Evolutionary conservation across 2,888 invertebrate genomes (phyloP), one percentile per base, ranked within the genome.

Genomic region (Melieria crassipennis): DNA sequence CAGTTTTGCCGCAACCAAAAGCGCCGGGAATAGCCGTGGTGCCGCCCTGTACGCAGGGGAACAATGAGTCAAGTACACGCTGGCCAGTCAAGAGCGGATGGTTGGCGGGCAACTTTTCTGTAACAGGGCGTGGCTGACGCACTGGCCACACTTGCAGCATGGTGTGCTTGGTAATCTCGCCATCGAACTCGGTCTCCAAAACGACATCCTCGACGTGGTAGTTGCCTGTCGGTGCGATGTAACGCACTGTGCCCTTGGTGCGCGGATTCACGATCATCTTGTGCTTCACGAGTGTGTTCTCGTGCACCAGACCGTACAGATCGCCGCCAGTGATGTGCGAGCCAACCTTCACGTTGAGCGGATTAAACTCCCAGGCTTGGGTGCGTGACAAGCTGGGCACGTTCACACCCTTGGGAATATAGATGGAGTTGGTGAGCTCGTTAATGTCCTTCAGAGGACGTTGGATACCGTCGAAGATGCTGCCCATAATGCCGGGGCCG

Each of bases 141-240:
- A 99, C 99, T 7, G 99, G 99, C 99, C 99, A 99, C 76, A 99
- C 96, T 90, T 99, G 99, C 88, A 99, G 89, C 99, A 99, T 99
- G 75, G 92, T 93, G 89, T 92, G 97, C 86, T 95, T 92, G 73
- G 93, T 92, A 84, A 92, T 92, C 87, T 98, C 95, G 16, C 98
- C 98, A 87, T 99, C 98, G 88, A 99, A 99, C 88, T 99, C 99
- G 1, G 97, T 97, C 89, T 99, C 99, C 83, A 99, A 88, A 69
- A 99, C 93, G n/a, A 95, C 88, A 87, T 99, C 99, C 80, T 94
- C 94, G 78, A 98, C 95, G 77, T 92, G 93, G 89, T 99, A 99
- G 87, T 94, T 95, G 80, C 99, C 99, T 7, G 94, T 88, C 67
- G 95, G 94, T 47, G 99, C 99, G 80, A 99, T 91, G 87, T 94